Base-by-base conservation (phyloP, 2,888 invertebrate species). In the Ennomos erosarius region DNA sequence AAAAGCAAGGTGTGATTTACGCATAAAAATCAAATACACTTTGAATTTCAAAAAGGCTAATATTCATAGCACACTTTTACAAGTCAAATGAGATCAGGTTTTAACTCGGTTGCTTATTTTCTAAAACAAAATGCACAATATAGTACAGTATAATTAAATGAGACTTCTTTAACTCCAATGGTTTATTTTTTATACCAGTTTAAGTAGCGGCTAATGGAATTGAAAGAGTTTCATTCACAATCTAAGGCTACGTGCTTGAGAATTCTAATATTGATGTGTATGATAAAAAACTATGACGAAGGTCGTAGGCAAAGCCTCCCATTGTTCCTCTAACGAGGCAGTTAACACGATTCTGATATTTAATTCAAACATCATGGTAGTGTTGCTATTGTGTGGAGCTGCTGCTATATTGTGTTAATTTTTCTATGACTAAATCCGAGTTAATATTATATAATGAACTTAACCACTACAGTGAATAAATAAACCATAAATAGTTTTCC, bases 281-380 rank as follows among this genome's bases (percentile, higher is more conserved):
- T 26, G 26, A 49, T 44, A 58, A 47, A n/a, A 38, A 57, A 57
- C 47, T 58, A 39, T 44, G 48, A 45, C 58, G 53, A 59, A 53
- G 59, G 76, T 71, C 78, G 72, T 72, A 26, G 26, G 26, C 6
- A 74, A 16, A 54, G 65, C 62, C 61, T 69, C 70, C 74, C 68
- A 84, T 85, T 87, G 85, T 88, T 84, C 72, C 59, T 64, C 67
- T 74, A 74, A 72, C 68, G 58, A 69, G 56, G 40, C 56, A 65
- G 64, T 71, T 70, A 75, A 64, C 68, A 71, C 68, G 58, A 61
- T 64, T 57, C 52, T 70, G 65, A 67, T 70, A 65, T 68, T 70
- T 71, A 59, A 53, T 33, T 45, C 53, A 68, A 67, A 71, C 70
- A 69, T 61, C 69, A 74, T 74, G 68, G 51, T 52, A 48, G 59